Evolutionary conservation across 2,888 invertebrate genomes (phyloP), one percentile per base, ranked within the genome.

Genomic region (Bellardia pandia): DNA sequence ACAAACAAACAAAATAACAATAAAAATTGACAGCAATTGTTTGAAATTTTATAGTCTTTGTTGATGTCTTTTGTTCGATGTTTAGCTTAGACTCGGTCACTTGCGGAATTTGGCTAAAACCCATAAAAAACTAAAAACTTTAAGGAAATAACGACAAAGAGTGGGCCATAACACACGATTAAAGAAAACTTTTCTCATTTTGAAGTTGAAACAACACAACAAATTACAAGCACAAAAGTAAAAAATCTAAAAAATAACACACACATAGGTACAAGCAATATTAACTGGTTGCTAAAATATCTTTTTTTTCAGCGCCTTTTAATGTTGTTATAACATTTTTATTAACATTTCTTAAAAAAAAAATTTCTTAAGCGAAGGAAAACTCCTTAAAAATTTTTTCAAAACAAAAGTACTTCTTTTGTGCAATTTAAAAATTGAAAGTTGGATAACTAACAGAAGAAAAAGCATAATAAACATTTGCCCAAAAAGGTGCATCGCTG

Each of bases 111-210:
- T 42, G 23, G 58, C 11, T n/a, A 62, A 66, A 66, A 72, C 56
- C 9, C 42, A 77, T 51, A 60, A 58, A 53, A 71, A 71, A 71
- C 23, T 45, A 56, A 71, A 83, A 71, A 71, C n/a, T 69, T 71
- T n/a, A 58, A 51, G n/a, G 48, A 75, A 75, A 42, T 37, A 13
- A 69, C 23, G 11, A 60, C 11, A 60, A 79, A 64, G 56, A 76
- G 72, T 51, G 84, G 53, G 9, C 68, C 76, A 85, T 81, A 85
- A 87, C 77, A 85, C 69, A 87, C 87, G 87, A 87, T 87, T 87
- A 81, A 69, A 62, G 76, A 60, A 87, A 87, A 87, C 81, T 87
- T 87, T 87, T 87, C 81, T 81, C 77, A 87, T 87, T 87, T 87
- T 64, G 37, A 81, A 87, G 85, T 87, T 85, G 51, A 68, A 81